These are phyloP conservation scores for Mermis nigrescens DNA, from an alignment of 2,888 invertebrate species.

Conservation along the genomic window DNA sequence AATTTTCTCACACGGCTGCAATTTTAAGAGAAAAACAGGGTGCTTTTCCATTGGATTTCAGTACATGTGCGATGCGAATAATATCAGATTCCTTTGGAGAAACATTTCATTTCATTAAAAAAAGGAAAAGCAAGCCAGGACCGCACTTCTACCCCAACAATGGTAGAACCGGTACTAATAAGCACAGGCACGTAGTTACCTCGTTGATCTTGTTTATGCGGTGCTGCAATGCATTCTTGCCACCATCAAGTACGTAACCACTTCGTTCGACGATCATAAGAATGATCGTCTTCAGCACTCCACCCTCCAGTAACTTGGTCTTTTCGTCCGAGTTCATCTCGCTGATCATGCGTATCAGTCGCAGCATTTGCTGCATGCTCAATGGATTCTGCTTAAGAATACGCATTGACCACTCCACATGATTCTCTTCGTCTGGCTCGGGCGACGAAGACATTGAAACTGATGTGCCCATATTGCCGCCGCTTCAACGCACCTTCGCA, in stretches of 20 bases:
- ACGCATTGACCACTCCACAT: not conserved
- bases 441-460: constrained; percentile 4
- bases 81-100: too few relatives aligned
- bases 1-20: too few relatives aligned
- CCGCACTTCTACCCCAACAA: too few relatives aligned
- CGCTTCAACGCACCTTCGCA: too few relatives aligned
- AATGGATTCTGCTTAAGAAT: constrained; percentile 2
- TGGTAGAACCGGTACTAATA: not conserved
- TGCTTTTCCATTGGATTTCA: too few relatives aligned
- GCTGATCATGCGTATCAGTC: constrained; percentile 18
- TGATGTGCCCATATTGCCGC: constrained; percentile 3
- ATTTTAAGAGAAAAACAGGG: too few relatives aligned
- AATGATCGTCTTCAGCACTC: constrained; percentile 16
- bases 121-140: too few relatives aligned
- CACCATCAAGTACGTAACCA: not conserved
- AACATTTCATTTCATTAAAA: too few relatives aligned
- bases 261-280: constrained; percentile 19
- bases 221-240: not conserved
- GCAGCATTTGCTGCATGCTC: constrained; percentile 2
- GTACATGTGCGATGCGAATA: too few relatives aligned
- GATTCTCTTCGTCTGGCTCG: constrained; percentile 2
- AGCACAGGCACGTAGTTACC: not conserved
- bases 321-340: constrained; percentile 21
- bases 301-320: constrained; percentile 18
- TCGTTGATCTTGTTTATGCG: not conserved